phyloP scores from a whole-genome alignment of 2,113 vertebrate species.

The Castor canadensis region DNA sequence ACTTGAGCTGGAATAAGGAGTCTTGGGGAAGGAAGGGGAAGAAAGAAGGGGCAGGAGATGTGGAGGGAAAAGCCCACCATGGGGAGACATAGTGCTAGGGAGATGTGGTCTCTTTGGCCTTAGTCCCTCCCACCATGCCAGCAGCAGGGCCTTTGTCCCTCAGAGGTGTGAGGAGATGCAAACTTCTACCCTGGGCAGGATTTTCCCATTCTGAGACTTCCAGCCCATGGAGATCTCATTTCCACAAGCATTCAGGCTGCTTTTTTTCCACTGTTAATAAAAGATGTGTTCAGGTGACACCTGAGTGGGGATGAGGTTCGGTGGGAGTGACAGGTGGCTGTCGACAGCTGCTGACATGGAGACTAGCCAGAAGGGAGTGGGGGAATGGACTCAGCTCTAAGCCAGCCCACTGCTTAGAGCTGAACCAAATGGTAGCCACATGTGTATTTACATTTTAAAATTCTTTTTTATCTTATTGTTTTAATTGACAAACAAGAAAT shows the following conservation, averaged over 20 bases:
- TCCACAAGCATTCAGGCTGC: neutral
- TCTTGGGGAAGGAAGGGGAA: neutral
- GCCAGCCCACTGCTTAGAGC: neutral
- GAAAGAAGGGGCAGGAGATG: no score
- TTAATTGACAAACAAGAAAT: neutral
- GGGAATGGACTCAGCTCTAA: neutral
- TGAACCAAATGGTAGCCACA: neutral
- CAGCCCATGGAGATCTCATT: slow-evolving; percentile 29
- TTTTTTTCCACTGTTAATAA: slow-evolving; percentile 65
- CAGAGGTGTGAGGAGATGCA: neutral
- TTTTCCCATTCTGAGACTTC: neutral
- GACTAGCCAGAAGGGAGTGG: neutral
- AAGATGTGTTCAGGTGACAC: slow-evolving; percentile 58
- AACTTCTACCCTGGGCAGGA: neutral
- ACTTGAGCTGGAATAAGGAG: neutral
- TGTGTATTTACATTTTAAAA: neutral
- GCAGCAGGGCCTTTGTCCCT: neutral
- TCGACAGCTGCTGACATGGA: neutral
- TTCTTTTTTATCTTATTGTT: neutral
- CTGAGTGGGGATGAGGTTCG: neutral
- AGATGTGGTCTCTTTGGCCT: neutral
- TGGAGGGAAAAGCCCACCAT: neutral
- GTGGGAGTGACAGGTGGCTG: slow-evolving; percentile 22
- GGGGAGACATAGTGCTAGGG: neutral
- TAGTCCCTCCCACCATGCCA: neutral